Percentiles rank a stretch among this genome's conserved stretches.
Evolutionary conservation across 1,140 invertebrate species (phyloP).

Genomic region (Atopsyche davidsoni): DNA sequence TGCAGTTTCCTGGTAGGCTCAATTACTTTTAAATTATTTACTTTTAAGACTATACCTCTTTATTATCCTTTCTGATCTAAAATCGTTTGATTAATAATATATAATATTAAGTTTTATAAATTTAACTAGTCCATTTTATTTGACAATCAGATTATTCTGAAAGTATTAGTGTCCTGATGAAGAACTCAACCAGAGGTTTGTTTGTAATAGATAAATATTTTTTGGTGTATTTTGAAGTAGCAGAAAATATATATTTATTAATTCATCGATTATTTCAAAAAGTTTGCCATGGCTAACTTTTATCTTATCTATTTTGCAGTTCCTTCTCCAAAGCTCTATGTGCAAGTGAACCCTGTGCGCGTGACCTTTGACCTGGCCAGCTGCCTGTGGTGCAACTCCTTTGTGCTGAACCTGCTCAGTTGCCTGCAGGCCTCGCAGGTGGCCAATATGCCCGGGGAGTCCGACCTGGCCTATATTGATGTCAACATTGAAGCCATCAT

Average conservation of each 20-base stretch:
- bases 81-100: no score
- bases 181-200: background rate
- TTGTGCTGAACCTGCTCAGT: conserved; percentile 78
- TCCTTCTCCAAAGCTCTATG: conserved; percentile 86
- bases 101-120: no score
- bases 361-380: conserved; percentile 79
- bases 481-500: conserved; percentile 85
- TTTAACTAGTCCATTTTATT: no score
- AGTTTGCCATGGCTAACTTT: no score
- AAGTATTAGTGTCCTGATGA: background rate
- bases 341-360: conserved; percentile 83
- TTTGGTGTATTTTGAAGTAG: no score
- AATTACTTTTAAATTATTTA: conserved; percentile 4
- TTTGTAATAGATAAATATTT: background rate
- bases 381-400: conserved; percentile 90
- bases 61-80: background rate
- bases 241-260: no score
- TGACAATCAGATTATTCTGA: no score
- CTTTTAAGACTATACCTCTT: background rate
- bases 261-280: no score
- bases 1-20: conserved; percentile 80
- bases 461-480: conserved; percentile 69
- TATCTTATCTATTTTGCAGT: conserved; percentile 56
- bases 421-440: conserved; percentile 42
- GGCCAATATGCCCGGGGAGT: conserved; percentile 32